A percentile compares a stretch with the other conserved stretches of the same genome.
Conservation (phyloP, 2,113 vertebrate genomes). For the Muntiacus muntjak region DNA sequence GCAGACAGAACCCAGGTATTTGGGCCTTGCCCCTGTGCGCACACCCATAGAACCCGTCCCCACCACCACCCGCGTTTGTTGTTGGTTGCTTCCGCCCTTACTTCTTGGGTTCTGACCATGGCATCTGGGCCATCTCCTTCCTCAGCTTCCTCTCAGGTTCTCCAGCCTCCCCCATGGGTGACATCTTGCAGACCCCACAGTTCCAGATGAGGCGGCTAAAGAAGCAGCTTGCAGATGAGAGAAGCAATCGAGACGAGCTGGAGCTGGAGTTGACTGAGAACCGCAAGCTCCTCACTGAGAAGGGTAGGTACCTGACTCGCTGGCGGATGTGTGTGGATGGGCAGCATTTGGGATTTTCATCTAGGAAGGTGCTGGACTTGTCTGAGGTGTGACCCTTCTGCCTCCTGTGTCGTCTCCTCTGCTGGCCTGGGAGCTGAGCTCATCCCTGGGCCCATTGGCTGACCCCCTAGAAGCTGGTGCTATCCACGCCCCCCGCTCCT, state of each 20-base stretch:
- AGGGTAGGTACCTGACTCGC: slow-evolving; percentile 70
- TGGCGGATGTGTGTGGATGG: neutral
- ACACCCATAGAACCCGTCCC: neutral
- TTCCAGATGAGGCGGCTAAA: slow-evolving; percentile 89
- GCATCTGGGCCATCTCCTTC: neutral
- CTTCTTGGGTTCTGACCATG: neutral
- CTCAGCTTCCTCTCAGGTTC: slow-evolving; percentile 73
- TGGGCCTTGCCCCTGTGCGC: neutral
- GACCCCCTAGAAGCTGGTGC: neutral
- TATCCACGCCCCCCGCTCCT: neutral
- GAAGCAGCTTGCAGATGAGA: slow-evolving; percentile 84
- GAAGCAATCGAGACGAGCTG: slow-evolving; percentile 86
- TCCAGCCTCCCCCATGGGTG: slow-evolving; percentile 87
- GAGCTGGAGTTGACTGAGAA: slow-evolving; percentile 85
- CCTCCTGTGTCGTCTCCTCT: neutral
- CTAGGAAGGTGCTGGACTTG: neutral
- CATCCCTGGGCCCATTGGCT: neutral
- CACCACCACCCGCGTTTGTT: fast-evolving
- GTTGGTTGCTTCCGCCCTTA: neutral
- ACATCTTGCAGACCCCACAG: slow-evolving; percentile 91
- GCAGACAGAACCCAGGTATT: neutral
- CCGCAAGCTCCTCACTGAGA: slow-evolving; percentile 82
- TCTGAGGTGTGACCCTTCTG: neutral
- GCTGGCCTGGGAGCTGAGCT: neutral
- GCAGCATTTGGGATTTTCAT: fast-evolving